phyloP scores from a whole-genome alignment of 2,113 vertebrate genomes.

The Cnemophilus loriae region DNA sequence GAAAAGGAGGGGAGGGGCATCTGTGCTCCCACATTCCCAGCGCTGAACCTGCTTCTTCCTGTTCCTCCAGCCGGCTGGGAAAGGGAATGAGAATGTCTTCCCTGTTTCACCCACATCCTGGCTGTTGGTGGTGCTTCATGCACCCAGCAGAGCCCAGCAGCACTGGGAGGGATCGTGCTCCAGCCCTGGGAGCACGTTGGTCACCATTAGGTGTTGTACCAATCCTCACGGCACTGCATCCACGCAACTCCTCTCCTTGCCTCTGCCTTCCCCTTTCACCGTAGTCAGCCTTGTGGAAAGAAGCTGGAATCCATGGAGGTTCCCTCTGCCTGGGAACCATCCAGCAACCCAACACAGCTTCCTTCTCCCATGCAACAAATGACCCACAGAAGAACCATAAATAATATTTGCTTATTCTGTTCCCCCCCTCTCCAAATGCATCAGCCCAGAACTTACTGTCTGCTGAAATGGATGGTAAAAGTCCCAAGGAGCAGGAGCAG shows the following conservation, averaged over 20 bases:
- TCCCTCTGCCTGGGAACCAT: background rate
- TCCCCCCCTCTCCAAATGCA: background rate
- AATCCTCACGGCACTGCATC: fast-evolving
- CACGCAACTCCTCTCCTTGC: background rate
- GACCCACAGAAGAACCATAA: background rate
- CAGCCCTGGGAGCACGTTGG: background rate
- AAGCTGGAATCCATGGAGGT: background rate
- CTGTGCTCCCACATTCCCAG: background rate
- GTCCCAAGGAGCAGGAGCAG: background rate
- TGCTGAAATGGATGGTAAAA: background rate
- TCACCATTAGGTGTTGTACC: background rate
- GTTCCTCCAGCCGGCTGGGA: background rate
- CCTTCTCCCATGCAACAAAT: background rate
- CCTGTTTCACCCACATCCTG: background rate
- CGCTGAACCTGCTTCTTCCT: background rate
- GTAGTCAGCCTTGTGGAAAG: background rate
- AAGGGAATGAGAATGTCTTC: background rate
- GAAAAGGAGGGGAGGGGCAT: background rate
- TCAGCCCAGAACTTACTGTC: background rate
- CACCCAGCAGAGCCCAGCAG: background rate
- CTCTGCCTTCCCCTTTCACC: background rate
- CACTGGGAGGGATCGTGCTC: fast-evolving
- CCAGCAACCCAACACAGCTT: background rate
- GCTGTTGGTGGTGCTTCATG: background rate
- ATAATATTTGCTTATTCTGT: background rate